Evolutionary conservation across 2,797 vertebrate genomes (phyloP), one percentile per base, ranked within the genome.

Genomic region (Spinus olivaceus): DNA sequence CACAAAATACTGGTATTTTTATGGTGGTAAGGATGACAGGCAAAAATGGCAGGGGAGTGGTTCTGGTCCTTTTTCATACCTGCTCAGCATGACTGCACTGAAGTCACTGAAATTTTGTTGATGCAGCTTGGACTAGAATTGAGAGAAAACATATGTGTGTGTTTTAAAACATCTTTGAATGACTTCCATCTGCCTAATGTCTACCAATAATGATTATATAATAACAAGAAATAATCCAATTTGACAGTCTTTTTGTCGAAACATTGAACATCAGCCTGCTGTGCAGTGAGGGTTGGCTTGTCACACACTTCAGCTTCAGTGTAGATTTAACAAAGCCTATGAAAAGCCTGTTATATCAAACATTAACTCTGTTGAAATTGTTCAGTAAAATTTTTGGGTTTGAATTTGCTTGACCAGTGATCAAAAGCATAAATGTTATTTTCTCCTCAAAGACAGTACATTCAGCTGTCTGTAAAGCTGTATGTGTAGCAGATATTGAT

Each of bases 101-200:
- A 81, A 95, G 60, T 37, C 66, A 56, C 39, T 69, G 85, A 80
- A 81, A 91, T 37, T 25, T 32, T 78, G 37, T 66, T 79, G 73
- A 14, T 85, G n/a, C 66, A 72, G 4, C 66, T 86, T 83, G 46
- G 77, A 47, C 76, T 79, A 37, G 53, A 86, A 85, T 51, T 86
- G 85, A 85, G 32, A 81, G 78, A 69, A 94, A 85, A 84, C 57
- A 60, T 81, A 54, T 35, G 61, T 64, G 42, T 44, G 60, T 63
- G 66, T 96, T 97, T 90, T 82, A 86, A 88, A 92, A 71, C 60
- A 70, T 47, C 25, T 63, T 51, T 74, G 78, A 93, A 88, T 79
- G 24, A 88, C 59, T 94, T 88, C 65, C 79, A 90, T 88, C 69
- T 91, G 79, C 60, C 67, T 89, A 46, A 53, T 88, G 25, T 90